Conservation (phyloP, 2,797 vertebrate genomes). For the Chanos chanos region DNA sequence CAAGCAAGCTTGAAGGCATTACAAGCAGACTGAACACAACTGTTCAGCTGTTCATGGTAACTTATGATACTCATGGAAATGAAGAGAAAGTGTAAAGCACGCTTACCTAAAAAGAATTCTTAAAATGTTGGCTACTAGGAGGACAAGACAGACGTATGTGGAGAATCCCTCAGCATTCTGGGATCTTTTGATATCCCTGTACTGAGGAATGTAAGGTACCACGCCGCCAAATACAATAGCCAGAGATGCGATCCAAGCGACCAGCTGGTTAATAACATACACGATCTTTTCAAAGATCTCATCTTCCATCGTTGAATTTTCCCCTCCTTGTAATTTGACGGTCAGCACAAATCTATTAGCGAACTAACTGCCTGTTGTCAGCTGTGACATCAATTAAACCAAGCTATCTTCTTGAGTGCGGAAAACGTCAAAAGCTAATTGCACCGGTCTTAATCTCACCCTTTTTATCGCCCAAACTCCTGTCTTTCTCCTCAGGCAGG, state of each 20-base stretch:
- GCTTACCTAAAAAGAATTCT: constrained; percentile 91
- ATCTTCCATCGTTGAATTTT: constrained; percentile 75
- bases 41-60: too few species aligned
- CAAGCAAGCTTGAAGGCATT: constrained; percentile 38
- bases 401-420: too few species aligned
- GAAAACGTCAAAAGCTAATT: too few species aligned
- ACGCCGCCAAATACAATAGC: constrained; percentile 95
- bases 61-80: not conserved
- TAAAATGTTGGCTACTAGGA: constrained; percentile 91
- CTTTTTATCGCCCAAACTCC: too few species aligned
- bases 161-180: constrained; percentile 96
- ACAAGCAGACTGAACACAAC: too few species aligned
- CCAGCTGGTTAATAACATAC: constrained; percentile 70
- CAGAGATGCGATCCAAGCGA: constrained; percentile 82
- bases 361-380: too few species aligned
- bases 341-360: too few species aligned
- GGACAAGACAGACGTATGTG: constrained; percentile 89
- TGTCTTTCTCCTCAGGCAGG: too few species aligned
- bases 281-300: constrained; percentile 75
- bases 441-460: too few species aligned
- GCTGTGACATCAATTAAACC: too few species aligned
- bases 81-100: not conserved
- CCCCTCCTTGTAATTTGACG: not conserved
- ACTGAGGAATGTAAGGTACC: constrained; percentile 93
- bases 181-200: constrained; percentile 85